Conservation (phyloP, 2,797 vertebrate species). For the Dromococcyx pavoninus region DNA sequence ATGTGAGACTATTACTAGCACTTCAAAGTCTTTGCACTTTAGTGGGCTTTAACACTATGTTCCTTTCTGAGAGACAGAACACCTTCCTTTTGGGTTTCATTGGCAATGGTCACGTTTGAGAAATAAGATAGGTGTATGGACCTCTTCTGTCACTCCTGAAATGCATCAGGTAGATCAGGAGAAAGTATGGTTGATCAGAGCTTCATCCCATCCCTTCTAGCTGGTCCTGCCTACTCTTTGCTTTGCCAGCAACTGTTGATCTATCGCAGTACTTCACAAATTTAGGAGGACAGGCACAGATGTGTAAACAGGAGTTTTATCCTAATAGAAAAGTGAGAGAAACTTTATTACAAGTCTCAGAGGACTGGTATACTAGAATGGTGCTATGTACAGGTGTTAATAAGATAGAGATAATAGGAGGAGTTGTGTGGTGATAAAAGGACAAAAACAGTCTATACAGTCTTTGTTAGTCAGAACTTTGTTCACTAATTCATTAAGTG, state of each 20-base stretch:
- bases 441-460: background rate
- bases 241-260: background rate
- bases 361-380: background rate
- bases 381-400: background rate
- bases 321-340: background rate
- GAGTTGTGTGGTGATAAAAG: background rate
- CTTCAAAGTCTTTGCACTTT: background rate
- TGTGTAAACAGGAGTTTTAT: background rate
- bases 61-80: background rate
- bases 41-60: accelerated
- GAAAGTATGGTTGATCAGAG: background rate
- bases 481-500: background rate
- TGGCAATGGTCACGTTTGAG: background rate
- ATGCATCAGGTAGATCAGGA: background rate
- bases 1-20: background rate
- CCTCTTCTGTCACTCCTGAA: background rate
- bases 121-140: background rate
- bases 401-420: background rate
- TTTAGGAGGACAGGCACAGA: background rate
- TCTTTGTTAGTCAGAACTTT: background rate
- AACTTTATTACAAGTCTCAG: accelerated
- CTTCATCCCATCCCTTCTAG: background rate
- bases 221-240: background rate
- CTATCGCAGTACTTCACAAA: background rate
- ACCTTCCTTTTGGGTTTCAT: background rate